A percentile compares a stretch with the other conserved stretches of the same genome.
phyloP scores from a whole-genome alignment of 2,113 vertebrate genomes.

The Anas platyrhynchos region DNA sequence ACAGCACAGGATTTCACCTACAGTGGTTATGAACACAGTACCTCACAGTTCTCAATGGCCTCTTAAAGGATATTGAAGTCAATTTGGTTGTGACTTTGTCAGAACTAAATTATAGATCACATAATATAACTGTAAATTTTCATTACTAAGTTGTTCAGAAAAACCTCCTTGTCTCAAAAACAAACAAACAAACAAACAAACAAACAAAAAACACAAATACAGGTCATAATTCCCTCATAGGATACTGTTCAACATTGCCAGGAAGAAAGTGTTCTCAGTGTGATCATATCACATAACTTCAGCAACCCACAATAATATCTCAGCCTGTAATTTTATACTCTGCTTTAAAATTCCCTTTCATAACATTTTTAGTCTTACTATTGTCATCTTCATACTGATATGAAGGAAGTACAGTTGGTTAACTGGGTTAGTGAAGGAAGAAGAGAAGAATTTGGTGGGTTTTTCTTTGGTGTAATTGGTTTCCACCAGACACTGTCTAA shows the following conservation, averaged over 20 bases:
- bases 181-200: background rate
- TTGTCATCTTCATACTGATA: background rate
- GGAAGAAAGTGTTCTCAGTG: background rate
- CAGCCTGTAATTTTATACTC: background rate
- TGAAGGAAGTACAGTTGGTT: background rate
- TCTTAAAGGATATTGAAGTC: background rate
- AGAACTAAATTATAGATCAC: background rate
- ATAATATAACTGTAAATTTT: background rate
- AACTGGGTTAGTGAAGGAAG: background rate
- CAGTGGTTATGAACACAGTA: background rate
- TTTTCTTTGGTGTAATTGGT: background rate
- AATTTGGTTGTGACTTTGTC: background rate
- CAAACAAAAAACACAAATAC: too few relatives aligned
- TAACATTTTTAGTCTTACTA: background rate
- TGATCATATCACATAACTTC: background rate
- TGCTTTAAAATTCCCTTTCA: background rate
- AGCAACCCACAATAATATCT: background rate
- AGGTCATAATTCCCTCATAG: background rate
- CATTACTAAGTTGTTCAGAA: background rate
- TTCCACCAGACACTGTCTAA: background rate
- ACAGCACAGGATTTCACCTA: background rate
- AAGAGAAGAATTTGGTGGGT: background rate
- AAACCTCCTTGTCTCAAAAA: background rate
- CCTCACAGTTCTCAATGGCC: fast-evolving
- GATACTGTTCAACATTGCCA: background rate